These are phyloP conservation scores for Xanthorhoe designata DNA, from an alignment of 2,888 invertebrate genomes.

Conservation along the genomic window DNA sequence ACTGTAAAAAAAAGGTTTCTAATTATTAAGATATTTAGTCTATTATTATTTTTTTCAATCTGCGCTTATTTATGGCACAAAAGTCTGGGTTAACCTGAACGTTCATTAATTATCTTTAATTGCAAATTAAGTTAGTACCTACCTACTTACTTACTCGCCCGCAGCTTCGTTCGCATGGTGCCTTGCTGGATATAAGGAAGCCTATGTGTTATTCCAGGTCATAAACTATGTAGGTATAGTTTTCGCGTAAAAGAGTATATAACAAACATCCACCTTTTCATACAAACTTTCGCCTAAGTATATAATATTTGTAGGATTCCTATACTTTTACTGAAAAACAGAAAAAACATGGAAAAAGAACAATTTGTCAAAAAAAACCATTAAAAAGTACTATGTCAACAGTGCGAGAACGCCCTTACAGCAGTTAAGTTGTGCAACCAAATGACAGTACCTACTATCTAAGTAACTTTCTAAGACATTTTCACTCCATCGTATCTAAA, in stretches of 20 bases:
- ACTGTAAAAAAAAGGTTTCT: not conserved
- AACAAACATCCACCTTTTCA: too few species aligned
- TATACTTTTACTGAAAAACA: too few species aligned
- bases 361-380: not conserved
- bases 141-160: too few species aligned
- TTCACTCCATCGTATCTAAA: constrained; percentile 66
- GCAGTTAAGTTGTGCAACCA: constrained; percentile 58
- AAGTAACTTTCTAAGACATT: constrained; percentile 67
- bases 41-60: not conserved
- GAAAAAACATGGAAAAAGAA: too few species aligned
- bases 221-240: too few species aligned
- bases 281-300: too few species aligned
- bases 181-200: too few species aligned
- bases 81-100: not conserved
- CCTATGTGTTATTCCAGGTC: too few species aligned
- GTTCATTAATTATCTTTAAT: not conserved
- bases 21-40: not conserved
- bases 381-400: not conserved
- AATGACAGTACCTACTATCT: constrained; percentile 53
- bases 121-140: too few species aligned
- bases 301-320: too few species aligned
- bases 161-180: too few species aligned
- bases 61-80: not conserved
- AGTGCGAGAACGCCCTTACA: constrained; percentile 49
- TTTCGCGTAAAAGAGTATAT: too few species aligned